Base-by-base conservation (phyloP, 2,888 invertebrate genomes). In the Saturnia pavonia region DNA sequence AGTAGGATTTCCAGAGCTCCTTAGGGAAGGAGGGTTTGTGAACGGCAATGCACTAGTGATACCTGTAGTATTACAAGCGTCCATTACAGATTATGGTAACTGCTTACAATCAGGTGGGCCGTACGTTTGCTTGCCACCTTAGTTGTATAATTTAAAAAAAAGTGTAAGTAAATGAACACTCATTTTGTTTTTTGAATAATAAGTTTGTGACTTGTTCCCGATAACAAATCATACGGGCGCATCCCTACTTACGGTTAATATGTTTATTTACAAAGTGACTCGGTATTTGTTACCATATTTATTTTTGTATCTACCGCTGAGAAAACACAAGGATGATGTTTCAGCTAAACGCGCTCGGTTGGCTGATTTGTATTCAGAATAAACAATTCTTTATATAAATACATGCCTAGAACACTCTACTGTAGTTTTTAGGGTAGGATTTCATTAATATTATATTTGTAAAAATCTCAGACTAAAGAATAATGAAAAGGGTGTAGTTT, bases 211-310 rank as follows among this genome's bases (percentile, higher is more conserved):
- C 77, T 82, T 77, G 70, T 0, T 27, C 75, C 74, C n/a, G 43
- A 45, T 76, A 71, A 78, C 79, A 81, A 81, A 85, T 81, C 84
- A 81, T 79, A 75, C 80, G 77, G 81, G 77, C 85, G 88, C 82
- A 82, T 82, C 84, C 80, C 86, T 88, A 88, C 89, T 90, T 87
- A 86, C 81, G 81, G 85, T 86, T 91, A 91, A 91, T 91, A 91
- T 90, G 89, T 89, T 91, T 91, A 91, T 91, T 91, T 91, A 88
- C 87, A 71, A 71, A 71, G 65, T 71, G 65, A 25, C 68, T 25
- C 63, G 40, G 48, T 34, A 40, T 48, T 42, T 48, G 25, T 57
- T 54, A 45, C 45, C 51, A 40, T 70, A 51, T 48, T 70, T 70
- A 25, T 70, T 42, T 70, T 25, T 60, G 12, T 69, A 43, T 60